phyloP scores from a whole-genome alignment of 2,113 vertebrate species.

The Caretta caretta region DNA sequence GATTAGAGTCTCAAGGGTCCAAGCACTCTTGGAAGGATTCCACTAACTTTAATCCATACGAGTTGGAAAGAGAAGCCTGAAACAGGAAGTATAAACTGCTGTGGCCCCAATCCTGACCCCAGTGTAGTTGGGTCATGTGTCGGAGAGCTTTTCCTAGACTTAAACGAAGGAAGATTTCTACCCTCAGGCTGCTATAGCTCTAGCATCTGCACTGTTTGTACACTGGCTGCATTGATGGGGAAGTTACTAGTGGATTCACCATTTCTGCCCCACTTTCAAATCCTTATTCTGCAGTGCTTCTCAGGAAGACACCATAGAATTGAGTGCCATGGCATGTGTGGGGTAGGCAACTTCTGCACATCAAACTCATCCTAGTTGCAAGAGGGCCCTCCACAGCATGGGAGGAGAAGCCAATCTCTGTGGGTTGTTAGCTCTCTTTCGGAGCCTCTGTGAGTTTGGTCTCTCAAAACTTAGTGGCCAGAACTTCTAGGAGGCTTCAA shows the following conservation, averaged over 20 bases:
- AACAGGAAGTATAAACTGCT: neutral
- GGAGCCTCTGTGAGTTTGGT: neutral
- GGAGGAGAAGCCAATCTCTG: neutral
- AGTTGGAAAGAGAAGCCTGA: neutral
- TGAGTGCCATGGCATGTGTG: fast-evolving
- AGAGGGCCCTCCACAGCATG: neutral
- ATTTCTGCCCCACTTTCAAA: neutral
- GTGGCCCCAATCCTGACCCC: neutral
- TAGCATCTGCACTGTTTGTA: neutral
- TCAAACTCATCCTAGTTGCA: neutral
- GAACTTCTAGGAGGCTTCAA: neutral
- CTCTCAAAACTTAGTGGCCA: neutral
- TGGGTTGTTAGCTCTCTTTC: neutral
- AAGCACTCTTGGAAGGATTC: neutral
- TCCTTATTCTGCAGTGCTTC: neutral
- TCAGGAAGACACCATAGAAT: neutral
- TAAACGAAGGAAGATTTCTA: neutral
- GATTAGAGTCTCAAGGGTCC: neutral
- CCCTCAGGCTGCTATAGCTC: neutral
- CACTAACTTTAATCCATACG: fast-evolving
- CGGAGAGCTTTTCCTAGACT: neutral
- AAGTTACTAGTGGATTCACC: neutral
- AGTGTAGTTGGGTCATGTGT: neutral
- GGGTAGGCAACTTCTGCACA: neutral
- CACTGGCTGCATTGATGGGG: neutral